A percentile compares a stretch with the other conserved stretches of the same genome.
These are phyloP conservation scores for Actinostola sp. DNA, from an alignment of 92 coral and sea anemone genomes.

Conservation along the genomic window DNA sequence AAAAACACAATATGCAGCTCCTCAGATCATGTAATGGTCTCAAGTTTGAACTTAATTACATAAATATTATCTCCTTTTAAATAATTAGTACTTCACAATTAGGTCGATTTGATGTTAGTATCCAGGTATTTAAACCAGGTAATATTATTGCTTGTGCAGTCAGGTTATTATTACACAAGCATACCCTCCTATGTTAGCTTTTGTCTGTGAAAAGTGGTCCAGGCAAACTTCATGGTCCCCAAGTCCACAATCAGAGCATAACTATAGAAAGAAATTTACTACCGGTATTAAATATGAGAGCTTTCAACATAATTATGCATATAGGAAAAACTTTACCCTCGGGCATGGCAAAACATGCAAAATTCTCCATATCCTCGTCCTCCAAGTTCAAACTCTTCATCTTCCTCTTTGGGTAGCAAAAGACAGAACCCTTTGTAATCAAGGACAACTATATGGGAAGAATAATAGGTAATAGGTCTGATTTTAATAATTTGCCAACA, in stretches of 20 bases:
- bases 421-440: conserved; percentile 25
- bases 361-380: conserved; percentile 24
- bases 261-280: background rate
- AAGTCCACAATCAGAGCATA: conserved; percentile 39
- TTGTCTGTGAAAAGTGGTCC: conserved; percentile 38
- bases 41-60: no score
- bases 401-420: conserved; percentile 6
- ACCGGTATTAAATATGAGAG: background rate
- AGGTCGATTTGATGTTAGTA: no score
- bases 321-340: background rate
- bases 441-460: conserved; percentile 10
- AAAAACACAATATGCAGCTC: no score
- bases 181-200: conserved; percentile 54
- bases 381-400: conserved; percentile 10
- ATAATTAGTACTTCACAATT: no score
- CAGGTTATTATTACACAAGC: no score
- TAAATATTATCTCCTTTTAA: no score
- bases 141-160: no score
- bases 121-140: no score
- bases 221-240: conserved; percentile 36
- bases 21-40: no score
- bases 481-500: background rate
- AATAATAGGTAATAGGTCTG: background rate
- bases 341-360: conserved; percentile 36
- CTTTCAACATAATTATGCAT: background rate